A percentile compares a stretch with the other conserved stretches of the same genome.
These are phyloP conservation scores for Meloidogyne hapla DNA, from an alignment of 1,140 invertebrate species.

Conservation along the genomic window DNA sequence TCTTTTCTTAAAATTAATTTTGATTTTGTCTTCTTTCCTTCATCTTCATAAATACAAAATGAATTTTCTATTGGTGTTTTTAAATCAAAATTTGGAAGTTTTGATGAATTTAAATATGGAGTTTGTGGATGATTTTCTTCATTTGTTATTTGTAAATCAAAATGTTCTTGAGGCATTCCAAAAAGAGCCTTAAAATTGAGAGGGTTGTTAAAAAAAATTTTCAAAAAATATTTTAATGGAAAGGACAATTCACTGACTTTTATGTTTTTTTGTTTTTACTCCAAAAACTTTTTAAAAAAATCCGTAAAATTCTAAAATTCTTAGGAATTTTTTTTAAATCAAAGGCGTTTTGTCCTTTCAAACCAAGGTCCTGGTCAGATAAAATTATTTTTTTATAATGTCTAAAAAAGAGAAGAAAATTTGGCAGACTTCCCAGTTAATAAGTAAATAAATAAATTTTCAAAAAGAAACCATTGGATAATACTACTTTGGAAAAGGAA, in stretches of 20 bases:
- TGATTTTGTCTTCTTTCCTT: background rate
- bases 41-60: conserved; percentile 27
- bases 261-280: too few species aligned
- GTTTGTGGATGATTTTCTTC: conserved; percentile 34
- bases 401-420: too few species aligned
- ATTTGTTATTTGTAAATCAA: conserved; percentile 39
- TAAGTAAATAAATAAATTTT: too few species aligned
- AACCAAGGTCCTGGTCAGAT: background rate
- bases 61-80: conserved; percentile 16
- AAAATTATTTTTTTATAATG: conserved; percentile 17
- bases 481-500: too few species aligned
- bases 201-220: background rate
- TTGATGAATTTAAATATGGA: background rate
- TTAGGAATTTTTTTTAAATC: too few species aligned
- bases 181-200: conserved; percentile 40
- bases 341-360: too few species aligned
- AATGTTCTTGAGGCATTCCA: conserved; percentile 37
- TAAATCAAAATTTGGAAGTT: conserved; percentile 14
- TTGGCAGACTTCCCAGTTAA: too few species aligned
- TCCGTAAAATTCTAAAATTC: too few species aligned
- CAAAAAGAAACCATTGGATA: too few species aligned
- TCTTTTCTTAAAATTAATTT: conserved; percentile 21
- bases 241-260: too few species aligned
- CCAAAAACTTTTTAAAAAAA: too few species aligned
- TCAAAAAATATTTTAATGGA: too few species aligned